phyloP scores from a whole-genome alignment of 2,888 invertebrate species.

The Lithophane ornitopus region DNA sequence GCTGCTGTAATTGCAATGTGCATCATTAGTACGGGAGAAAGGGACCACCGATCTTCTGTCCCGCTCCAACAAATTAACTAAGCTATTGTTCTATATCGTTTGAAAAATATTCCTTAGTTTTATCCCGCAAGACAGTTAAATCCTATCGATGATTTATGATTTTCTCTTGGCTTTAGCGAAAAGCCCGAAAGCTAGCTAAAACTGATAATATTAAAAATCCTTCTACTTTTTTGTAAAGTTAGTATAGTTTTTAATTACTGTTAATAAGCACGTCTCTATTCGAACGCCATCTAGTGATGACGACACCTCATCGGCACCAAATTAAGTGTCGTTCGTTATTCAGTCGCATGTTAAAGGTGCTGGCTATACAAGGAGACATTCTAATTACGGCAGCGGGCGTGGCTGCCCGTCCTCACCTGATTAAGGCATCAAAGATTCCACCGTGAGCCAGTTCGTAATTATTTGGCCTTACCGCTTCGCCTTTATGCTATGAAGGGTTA shows the following conservation, averaged over 20 bases:
- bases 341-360: slow-evolving; percentile 71
- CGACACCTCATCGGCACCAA: slow-evolving; percentile 57
- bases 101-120: slow-evolving; percentile 41
- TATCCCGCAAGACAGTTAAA: slow-evolving; percentile 33
- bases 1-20: slow-evolving; percentile 79
- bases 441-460: slow-evolving; percentile 79
- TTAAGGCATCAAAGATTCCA: slow-evolving; percentile 85
- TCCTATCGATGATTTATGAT: slow-evolving; percentile 17
- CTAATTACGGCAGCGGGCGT: slow-evolving; percentile 85
- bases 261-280: neutral
- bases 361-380: slow-evolving; percentile 77
- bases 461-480: slow-evolving; percentile 76
- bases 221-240: neutral
- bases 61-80: slow-evolving; percentile 59
- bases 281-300: slow-evolving; percentile 45
- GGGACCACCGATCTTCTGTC: slow-evolving; percentile 48
- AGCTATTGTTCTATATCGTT: slow-evolving; percentile 61
- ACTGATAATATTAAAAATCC: neutral
- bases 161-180: slow-evolving; percentile 9
- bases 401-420: slow-evolving; percentile 81
- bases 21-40: slow-evolving; percentile 75
- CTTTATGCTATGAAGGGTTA: slow-evolving; percentile 66
- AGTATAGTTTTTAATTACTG: slow-evolving; percentile 32
- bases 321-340: slow-evolving; percentile 68
- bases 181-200: neutral